Evolutionary conservation across 2,113 vertebrate genomes (phyloP), one percentile per base, ranked within the genome.

Genomic region (Festucalex cinctus): DNA sequence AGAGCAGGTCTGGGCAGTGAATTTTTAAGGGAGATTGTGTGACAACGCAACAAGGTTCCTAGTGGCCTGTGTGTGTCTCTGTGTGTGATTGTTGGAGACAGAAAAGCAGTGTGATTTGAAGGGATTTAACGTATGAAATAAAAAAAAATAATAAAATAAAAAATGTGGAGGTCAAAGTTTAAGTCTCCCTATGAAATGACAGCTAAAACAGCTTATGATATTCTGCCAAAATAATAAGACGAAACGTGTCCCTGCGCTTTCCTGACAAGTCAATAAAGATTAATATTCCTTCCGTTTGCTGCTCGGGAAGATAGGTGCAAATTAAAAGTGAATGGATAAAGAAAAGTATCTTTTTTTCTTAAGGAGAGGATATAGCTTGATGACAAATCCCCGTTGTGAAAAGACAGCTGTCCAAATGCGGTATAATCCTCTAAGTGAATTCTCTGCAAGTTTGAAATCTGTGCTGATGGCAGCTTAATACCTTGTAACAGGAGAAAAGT

Each of bases 1-100:
- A 89, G 91, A 92, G 89, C 90, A 90, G 88, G 91, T 92, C 91
- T 91, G 86, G 90, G 92, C 86, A 91, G 84, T 88, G 86, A 90
- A 91, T 92, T 41, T 92, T 87, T 92, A 85, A 90, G 88, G 86
- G 73, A 92, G 83, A 93, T 92, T 88, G 87, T 89, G 89, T 94
- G 86, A 89, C 89, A 90, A 83, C 22, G 43, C 39, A 86, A 78
- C 85, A 88, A 78, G 65, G 36, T 82, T 86, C 89, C 87, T 87
- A 75, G 69, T 78, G 85, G 85, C 78, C 77, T 84, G 81, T 71
- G 73, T 19, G 71, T 79, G 79, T 86, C 56, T 70, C 61, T 43
- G 67, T 61, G 49, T 69, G 60, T 75, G 49, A 67, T 44, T 80
- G 66, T 71, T 72, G 62, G 66, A 46, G 57, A 46, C 65, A 62